Evolutionary conservation across 2,888 invertebrate genomes (phyloP), one percentile per base, ranked within the genome.

Genomic region (Drosophila koepferae): DNA sequence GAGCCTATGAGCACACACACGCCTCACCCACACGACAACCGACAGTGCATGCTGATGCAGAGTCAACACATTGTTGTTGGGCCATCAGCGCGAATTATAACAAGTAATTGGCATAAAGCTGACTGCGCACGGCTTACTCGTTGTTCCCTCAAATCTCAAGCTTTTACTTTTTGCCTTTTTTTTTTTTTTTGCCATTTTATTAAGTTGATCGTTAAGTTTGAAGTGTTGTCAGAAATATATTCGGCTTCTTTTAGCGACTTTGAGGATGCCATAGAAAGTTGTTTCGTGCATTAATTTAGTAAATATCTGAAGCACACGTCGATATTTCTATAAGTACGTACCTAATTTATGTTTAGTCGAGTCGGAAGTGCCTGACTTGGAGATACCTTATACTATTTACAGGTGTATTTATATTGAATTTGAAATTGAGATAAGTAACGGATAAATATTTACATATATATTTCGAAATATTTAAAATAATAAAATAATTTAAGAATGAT

Each of bases 1-100:
- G 73, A 59, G 88, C 86, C 84, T 82, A 82, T 79, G 74, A 74
- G 63, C 71, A 72, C 76, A 74, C 72, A 68, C 34, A 71, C 69
- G 54, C 58, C 55, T 8, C 53, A 67, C 61, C 60, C 56, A 38
- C 16, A 44, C 23, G 31, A 4, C 36, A 44, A 7, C n/a, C 2
- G 46, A n/a, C 46, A 28, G 12, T 43, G 41, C 56, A 43, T n/a
- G 14, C 31, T 18, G n/a, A 28, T 28, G 23, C 40, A 16, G n/a
- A 54, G 38, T 54, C 40, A 40, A 40, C 23, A 23, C 55, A 41
- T 55, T 49, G 49, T 9, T 23, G 20, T 28, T 18, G 18, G 51
- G n/a, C n/a, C 28, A 55, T 20, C 55, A 23, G 16, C 53, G 53
- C 38, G 23, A 38, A 38, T 38, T 23, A 54, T 38, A 54, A 38